Percentiles rank a stretch among this genome's conserved stretches.
phyloP scores from a whole-genome alignment of 92 coral and sea anemone species.

The Siderastrea siderea region DNA sequence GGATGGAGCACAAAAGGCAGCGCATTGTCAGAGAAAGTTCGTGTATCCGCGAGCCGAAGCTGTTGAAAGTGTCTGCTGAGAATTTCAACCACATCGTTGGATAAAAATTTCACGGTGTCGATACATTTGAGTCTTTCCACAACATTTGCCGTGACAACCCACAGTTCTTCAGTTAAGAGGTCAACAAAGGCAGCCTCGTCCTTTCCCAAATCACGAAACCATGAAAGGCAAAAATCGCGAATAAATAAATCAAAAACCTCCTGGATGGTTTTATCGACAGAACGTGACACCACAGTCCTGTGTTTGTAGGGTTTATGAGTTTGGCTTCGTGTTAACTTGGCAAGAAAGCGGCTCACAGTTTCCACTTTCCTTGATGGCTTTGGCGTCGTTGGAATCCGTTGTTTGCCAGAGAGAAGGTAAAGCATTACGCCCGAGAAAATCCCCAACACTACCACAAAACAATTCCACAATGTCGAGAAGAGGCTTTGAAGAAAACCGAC shows the following conservation, averaged over 20 bases:
- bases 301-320: conserved; percentile 89
- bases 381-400: conserved; percentile 81
- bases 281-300: conserved; percentile 83
- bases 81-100: conserved; percentile 93
- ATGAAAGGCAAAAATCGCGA: conserved; percentile 96
- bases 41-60: conserved; percentile 88
- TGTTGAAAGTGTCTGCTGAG: conserved; percentile 93
- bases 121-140: conserved; percentile 83
- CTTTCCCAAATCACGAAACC: conserved; percentile 94
- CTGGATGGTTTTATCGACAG: conserved; percentile 94
- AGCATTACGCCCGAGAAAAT: conserved; percentile 83
- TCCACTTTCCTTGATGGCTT: conserved; percentile 70
- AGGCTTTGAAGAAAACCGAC: conserved; percentile 86
- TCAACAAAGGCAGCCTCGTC: conserved; percentile 96
- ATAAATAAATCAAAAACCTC: conserved; percentile 95
- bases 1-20: conserved; percentile 91
- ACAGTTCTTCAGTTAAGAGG: conserved; percentile 90
- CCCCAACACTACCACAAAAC: conserved; percentile 82
- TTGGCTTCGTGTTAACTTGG: conserved; percentile 74
- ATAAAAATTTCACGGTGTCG: conserved; percentile 94
- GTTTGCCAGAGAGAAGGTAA: conserved; percentile 88
- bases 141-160: conserved; percentile 83
- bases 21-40: conserved; percentile 85
- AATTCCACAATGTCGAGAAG: conserved; percentile 63
- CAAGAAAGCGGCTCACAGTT: conserved; percentile 82